phyloP scores from a whole-genome alignment of 2,888 invertebrate genomes.

The Nomada hirtipes region DNA sequence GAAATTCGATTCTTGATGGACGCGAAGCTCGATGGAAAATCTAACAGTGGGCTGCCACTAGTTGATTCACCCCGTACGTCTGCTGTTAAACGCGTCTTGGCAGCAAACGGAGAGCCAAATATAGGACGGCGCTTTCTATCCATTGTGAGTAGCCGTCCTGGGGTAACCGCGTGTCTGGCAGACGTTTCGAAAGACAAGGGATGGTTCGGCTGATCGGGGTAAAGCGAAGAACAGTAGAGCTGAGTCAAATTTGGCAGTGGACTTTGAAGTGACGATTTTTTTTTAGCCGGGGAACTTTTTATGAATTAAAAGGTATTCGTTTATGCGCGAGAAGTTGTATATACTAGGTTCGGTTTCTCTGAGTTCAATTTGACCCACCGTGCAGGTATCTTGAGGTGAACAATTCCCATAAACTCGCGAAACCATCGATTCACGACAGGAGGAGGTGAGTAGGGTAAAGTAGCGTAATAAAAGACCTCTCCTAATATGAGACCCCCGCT shows the following conservation, averaged over 20 bases:
- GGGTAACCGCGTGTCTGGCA: background rate
- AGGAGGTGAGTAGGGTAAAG: too few species aligned
- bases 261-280: too few species aligned
- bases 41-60: conserved; percentile 49
- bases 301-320: too few species aligned
- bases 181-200: too few species aligned
- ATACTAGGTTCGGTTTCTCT: background rate
- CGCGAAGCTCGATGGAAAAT: conserved; percentile 40
- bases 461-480: too few species aligned
- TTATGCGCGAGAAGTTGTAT: too few species aligned
- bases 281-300: too few species aligned
- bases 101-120: conserved; percentile 44
- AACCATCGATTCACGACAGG: conserved; percentile 20
- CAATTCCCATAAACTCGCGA: conserved; percentile 28
- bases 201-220: too few species aligned
- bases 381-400: conserved; percentile 29
- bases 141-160: conserved; percentile 44
- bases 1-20: conserved; percentile 57
- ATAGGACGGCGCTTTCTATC: conserved; percentile 56
- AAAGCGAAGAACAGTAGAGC: too few species aligned
- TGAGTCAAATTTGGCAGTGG: too few species aligned
- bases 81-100: conserved; percentile 51
- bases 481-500: too few species aligned
- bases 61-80: conserved; percentile 52
- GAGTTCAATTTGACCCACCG: conserved; percentile 2